Conservation (phyloP, 2,797 vertebrate genomes). For the Alcedo atthis region DNA sequence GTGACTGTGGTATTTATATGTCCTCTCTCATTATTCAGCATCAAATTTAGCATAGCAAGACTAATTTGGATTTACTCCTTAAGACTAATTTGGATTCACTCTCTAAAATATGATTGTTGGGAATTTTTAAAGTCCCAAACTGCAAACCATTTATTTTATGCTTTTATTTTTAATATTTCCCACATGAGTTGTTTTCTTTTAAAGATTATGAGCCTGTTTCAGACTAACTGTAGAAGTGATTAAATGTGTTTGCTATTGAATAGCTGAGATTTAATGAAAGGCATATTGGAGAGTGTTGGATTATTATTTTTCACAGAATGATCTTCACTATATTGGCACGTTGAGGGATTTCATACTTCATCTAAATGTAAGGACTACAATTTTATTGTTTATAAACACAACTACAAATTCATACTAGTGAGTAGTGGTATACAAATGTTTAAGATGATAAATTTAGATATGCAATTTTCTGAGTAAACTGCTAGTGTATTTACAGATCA, state of each 20-base stretch:
- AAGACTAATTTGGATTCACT: conserved; percentile 69
- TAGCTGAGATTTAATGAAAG: conserved; percentile 45
- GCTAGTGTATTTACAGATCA: conserved; percentile 46
- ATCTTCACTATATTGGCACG: conserved; percentile 12
- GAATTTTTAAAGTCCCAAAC: conserved; percentile 70
- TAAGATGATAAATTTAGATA: conserved; percentile 34
- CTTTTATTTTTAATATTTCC: conserved; percentile 45
- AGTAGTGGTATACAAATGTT: conserved; percentile 1
- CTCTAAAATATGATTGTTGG: conserved; percentile 67
- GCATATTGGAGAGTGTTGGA: conserved; percentile 1
- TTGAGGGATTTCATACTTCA: conserved; percentile 8
- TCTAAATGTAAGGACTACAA: neutral
- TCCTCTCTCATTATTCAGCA: conserved; percentile 75
- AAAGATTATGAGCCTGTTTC: conserved; percentile 59
- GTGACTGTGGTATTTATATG: conserved; percentile 77
- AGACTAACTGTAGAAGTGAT: conserved; percentile 59
- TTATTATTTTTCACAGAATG: conserved; percentile 60
- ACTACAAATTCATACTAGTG: conserved; percentile 38
- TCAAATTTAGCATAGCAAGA: conserved; percentile 74
- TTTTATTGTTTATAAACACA: conserved; percentile 52
- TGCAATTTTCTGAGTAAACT: conserved; percentile 53
- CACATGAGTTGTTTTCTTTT: conserved; percentile 30
- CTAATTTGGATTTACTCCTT: conserved; percentile 67
- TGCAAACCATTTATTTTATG: conserved; percentile 62
- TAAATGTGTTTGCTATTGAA: conserved; percentile 63